Base-by-base conservation (phyloP, 2,888 invertebrate genomes). In the Spilarctia lutea region DNA sequence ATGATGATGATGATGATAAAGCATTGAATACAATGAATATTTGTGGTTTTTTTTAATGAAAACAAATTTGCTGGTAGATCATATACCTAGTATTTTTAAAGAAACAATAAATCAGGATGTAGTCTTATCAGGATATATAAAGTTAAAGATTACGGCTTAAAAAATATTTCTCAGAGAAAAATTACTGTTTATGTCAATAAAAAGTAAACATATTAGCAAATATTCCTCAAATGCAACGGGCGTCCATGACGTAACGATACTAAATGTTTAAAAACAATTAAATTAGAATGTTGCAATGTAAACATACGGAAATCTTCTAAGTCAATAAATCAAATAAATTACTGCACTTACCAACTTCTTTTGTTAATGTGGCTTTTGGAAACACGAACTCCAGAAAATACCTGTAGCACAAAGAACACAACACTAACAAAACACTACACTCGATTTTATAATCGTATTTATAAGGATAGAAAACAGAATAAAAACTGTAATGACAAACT, bases 311-410 rank as follows among this genome's bases (percentile, higher is more conserved):
- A 69, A 70, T 48, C 33, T 33, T 56, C n/a, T 39, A 56, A 72
- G 56, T 56, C 60, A 24, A 45, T 63, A 65, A 35, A 76, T 68
- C 77, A 80, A 35, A 68, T 72, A 60, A n/a, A 67, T 35, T 35
- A 66, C 72, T 75, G 56, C 48, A 81, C 85, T 86, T 39, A 86
- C 86, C 83, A 77, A 81, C 71, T 81, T 81, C 77, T 83, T 77
- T 84, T 84, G 81, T 83, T 84, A 84, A 85, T 84, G 76, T 85
- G 79, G 60, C 73, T 30, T 73, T 73, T 75, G 67, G 65, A 74
- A 71, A 75, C 48, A 74, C 73, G 63, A 72, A 76, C 75, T 42
- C 73, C 74, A 75, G 68, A 76, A 76, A 68, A 70, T 83, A 73
- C 76, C 67, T 60, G 72, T 71, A 52, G 79, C 83, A 84, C 78